Evolutionary conservation across 2,113 vertebrate species (phyloP), one percentile per base, ranked within the genome.

Genomic region (Alaudala cheleensis): DNA sequence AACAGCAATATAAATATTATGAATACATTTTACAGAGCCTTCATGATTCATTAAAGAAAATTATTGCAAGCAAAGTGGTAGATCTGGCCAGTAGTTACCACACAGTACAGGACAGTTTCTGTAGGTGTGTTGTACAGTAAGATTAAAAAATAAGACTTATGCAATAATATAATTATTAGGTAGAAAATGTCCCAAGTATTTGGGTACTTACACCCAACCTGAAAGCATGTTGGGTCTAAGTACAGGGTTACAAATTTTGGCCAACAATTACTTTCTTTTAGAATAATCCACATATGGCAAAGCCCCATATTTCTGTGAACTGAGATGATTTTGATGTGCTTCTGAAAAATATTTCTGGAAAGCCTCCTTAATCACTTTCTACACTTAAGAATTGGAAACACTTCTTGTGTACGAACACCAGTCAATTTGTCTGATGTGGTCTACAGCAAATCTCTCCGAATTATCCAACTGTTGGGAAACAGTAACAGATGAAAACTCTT

Each of bases 1-100:
- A 94, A 86, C 77, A 91, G 40, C 25, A 90, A 90, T 77, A 80
- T 58, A 95, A 96, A 91, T 80, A 95, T 69, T 88, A 72, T 62
- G 53, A 94, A 82, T 49, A 91, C 3, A 42, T 89, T 76, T 92
- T 79, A 90, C 0, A 1, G 73, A 87, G 45, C 34, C 19, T 94
- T 80, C 78, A 58, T 47, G 74, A 87, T 85, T 91, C 73, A 85
- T 85, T 85, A 76, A 78, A 89, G 60, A 79, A 85, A 87, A 87
- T 33, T 3, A 73, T 6, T 72, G 62, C 50, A 82, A 82, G 50
- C 29, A 44, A 91, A 62, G 19, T 5, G 33, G 42, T 28, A 62
- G 66, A 58, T 85, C 13, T 47, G 34, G 37, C 39, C 10, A 40
- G 29, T 50, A 85, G 72, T 53, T 84, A 79, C 24, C 70, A 47